These are phyloP conservation scores for Panthera uncia DNA, from an alignment of 2,113 vertebrate genomes.

Conservation along the genomic window DNA sequence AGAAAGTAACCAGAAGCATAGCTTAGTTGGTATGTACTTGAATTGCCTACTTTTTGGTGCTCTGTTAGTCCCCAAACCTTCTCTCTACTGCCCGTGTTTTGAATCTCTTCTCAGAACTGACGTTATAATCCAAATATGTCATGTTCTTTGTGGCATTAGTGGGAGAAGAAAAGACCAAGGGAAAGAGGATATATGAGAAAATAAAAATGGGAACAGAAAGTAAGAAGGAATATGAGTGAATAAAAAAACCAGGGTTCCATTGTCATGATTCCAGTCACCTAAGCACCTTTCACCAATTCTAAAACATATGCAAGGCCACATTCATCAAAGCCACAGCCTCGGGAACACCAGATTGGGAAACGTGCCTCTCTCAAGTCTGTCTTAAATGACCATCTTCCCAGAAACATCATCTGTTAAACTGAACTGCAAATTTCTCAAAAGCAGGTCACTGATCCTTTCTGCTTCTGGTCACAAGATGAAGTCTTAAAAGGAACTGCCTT, in stretches of 20 bases:
- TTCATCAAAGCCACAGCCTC: neutral
- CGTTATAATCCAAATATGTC: neutral
- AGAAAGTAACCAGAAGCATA: neutral
- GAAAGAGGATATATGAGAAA: slow-evolving; percentile 32
- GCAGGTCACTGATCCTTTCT: slow-evolving; percentile 37
- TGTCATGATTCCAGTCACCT: neutral
- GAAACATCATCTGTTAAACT: neutral
- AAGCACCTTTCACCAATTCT: neutral
- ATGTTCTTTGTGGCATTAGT: neutral
- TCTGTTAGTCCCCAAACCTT: neutral
- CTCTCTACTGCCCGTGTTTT: neutral
- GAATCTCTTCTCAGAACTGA: neutral
- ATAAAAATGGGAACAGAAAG: neutral
- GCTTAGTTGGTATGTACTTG: neutral
- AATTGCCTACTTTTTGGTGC: neutral
- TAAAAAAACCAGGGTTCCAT: neutral
- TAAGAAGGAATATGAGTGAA: neutral
- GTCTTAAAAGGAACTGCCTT: neutral
- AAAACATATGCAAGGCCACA: neutral
- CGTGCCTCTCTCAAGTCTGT: neutral
- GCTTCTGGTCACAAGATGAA: neutral
- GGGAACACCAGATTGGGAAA: neutral
- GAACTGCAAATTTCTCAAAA: slow-evolving; percentile 36
- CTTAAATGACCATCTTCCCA: neutral
- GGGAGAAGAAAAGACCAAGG: neutral